Base-by-base conservation (phyloP, 2,113 vertebrate genomes). In the Cyphomyrus plagiostoma region DNA sequence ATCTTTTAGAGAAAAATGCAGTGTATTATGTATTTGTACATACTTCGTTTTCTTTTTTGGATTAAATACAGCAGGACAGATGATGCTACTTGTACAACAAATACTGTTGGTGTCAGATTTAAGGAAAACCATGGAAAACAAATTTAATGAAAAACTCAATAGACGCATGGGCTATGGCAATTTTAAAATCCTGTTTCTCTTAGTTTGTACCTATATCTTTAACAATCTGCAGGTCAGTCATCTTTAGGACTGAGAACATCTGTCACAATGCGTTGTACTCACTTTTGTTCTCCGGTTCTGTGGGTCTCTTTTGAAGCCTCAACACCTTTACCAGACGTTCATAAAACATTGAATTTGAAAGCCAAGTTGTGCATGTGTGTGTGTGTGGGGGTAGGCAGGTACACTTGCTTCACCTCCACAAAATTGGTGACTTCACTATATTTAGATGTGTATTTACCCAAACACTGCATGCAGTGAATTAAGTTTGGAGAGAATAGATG, bases 191-290 rank as follows among this genome's bases (percentile, higher is more conserved):
- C 93, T 92, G 92, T 90, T 92, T 93, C 94, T 93, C 94, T 42
- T 91, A 89, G 89, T 91, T 92, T 77, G 91, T 93, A 89, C 93
- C 92, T 95, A 92, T 94, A 94, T 95, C 93, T 91, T 93, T 93
- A 92, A 94, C 95, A 94, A 94, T 94, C 93, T 93, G 89, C 90
- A 91, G 93, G 92, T 92, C 91, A 48, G 91, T 91, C 90, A 91
- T 93, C 94, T 93, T 92, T 89, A 90, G 93, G 93, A 94, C 92
- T 95, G 94, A 95, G 94, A 95, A 93, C 93, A 94, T 92, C 92
- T 95, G 93, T 94, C 95, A 95, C 89, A 90, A 90, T 89, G 91
- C 70, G 91, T 94, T 93, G 91, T 89, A 91, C 91, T 94, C 92
- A 92, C 92, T 94, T 48, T 89, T n/a, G 91, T 91, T 92, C 62